Percentiles rank a stretch among this genome's conserved stretches.
These are phyloP conservation scores for Recurvirostra avosetta DNA, from an alignment of 2,113 vertebrate species.

Conservation along the genomic window DNA sequence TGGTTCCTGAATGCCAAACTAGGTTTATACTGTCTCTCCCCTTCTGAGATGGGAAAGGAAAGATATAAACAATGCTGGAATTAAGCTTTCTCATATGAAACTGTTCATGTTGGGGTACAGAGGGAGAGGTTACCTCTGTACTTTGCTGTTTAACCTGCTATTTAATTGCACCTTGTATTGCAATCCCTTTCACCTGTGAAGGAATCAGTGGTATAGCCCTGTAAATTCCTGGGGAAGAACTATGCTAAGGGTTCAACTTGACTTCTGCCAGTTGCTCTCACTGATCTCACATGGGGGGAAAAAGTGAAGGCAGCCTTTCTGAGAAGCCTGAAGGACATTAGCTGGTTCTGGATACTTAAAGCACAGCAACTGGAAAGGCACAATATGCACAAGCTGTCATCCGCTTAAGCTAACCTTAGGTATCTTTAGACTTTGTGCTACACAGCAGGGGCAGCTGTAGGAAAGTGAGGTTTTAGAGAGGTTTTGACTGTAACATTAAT, in stretches of 20 bases:
- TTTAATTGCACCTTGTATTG: not conserved
- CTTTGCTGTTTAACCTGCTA: not conserved
- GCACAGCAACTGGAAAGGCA: not conserved
- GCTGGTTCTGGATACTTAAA: not conserved
- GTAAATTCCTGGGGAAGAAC: not conserved
- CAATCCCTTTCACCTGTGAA: not conserved
- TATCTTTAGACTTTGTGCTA: not conserved
- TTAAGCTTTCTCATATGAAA: not conserved
- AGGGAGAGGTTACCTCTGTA: not conserved
- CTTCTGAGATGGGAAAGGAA: not conserved
- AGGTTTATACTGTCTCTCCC: not conserved
- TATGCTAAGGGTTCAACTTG: not conserved
- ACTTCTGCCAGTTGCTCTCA: not conserved
- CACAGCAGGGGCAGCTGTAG: not conserved
- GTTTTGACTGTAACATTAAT: not conserved
- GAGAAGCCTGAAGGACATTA: not conserved
- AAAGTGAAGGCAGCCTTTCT: not conserved
- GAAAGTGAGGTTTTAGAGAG: not conserved
- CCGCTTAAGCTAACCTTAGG: not conserved
- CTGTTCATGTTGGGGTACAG: not conserved
- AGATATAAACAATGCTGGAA: not conserved
- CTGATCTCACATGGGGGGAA: fast-evolving
- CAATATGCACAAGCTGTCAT: not conserved
- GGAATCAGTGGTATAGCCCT: not conserved
- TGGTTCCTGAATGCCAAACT: not conserved